Base-by-base conservation (phyloP, 2,888 invertebrate species). In the Hypomecis punctinalis region DNA sequence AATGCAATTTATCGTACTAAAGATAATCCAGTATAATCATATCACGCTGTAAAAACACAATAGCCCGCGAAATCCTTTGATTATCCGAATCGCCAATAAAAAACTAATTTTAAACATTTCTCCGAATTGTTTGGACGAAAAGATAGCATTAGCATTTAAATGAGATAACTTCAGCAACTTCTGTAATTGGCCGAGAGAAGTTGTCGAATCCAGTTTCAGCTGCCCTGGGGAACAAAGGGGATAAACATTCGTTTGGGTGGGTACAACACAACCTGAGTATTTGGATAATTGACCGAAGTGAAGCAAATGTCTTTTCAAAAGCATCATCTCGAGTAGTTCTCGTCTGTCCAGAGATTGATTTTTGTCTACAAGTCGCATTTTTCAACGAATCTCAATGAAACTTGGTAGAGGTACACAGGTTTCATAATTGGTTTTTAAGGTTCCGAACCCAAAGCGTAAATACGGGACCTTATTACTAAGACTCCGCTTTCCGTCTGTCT, bases 121-220 rank as follows among this genome's bases (percentile, higher is more conserved):
- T 47, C 47, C 23, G 47, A 56, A 60, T 66, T 66, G 52, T 66
- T 63, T 52, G 68, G 63, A 37, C 65, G 59, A 63, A 57, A 52
- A 64, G 55, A 63, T 61, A 63, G 58, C 55, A 70, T 70, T 70
- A 63, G 68, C 70, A 70, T 70, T 55, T 56, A 68, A 62, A 70
- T 66, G 66, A 64, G 64, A 56, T 67, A 66, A 64, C 56, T 67
- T 52, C 55, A 45, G 11, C 43, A 66, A 63, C 62, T 37, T 46
- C 56, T 48, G 62, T 68, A 66, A 70, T 68, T 68, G 68, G 59
- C 46, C 33, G 40, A 10, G 8, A 23, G 47, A 55, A 56, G 56
- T 56, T 56, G 47, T 39, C 37, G 47, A 10, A 63, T 54, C 51
- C 55, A 58, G 59, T 56, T 60, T 54, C 48, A 58, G 48, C 61